Evolutionary conservation across 2,797 vertebrate genomes (phyloP), one percentile per base, ranked within the genome.

Genomic region (Sebastes miniatus): DNA sequence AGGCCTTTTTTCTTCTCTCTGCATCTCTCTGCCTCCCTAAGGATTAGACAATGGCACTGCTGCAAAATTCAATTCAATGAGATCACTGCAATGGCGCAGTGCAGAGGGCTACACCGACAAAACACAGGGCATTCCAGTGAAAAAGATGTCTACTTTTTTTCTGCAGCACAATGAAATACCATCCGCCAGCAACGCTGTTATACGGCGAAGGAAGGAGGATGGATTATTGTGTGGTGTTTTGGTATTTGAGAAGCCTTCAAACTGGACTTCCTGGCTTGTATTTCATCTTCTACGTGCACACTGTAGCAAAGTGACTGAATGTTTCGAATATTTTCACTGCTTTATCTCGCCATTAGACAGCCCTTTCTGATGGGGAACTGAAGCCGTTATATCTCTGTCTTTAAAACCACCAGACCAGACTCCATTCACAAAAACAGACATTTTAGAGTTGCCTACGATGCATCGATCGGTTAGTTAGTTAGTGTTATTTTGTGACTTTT

Each of bases 1-100:
- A 75, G 32, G 61, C n/a, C 43, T 59, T 79, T 78, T 82, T 78
- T 27, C 56, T 74, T 72, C 36, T 66, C 54, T 61, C n/a, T 70
- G 69, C 59, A 69, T 80, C 54, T 76, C 75, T 69, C 52, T 24
- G n/a, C 61, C 22, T 66, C 36, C 31, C 32, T 24, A 18, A 58
- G 27, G 57, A 66, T 71, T 39, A 24, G 18, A 62, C 68, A 66
- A 79, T 50, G 56, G 31, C 31, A n/a, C 36, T 36, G 43, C 34
- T 77, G 52, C 5, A 62, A 52, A 36, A 20, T 69, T 69, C 20
- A 31, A 7, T 77, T 69, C 10, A 81, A 25, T 39, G 4, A 72
- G 31, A 63, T 58, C 25, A 22, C 36, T 70, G 61, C 32, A 69
- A 39, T 69, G 57, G 25, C 5, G 25, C 66, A 25, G 20, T 78